Percentiles rank a stretch among this genome's conserved stretches.
Evolutionary conservation across 2,888 invertebrate genomes (phyloP).

Genomic region (Dorcus parallelipipedus): DNA sequence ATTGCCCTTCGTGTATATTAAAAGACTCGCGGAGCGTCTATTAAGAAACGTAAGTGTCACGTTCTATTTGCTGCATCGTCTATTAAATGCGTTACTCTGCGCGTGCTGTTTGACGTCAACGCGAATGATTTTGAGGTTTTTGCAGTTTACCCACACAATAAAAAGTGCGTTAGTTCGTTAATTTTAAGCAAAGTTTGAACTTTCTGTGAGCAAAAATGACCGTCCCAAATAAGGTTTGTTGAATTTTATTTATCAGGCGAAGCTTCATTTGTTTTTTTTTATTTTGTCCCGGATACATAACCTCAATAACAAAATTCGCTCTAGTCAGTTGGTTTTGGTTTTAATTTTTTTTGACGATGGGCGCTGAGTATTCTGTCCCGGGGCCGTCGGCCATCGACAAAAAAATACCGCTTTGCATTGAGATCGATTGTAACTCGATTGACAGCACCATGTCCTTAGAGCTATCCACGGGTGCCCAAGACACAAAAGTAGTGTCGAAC

Average conservation of each 20-base stretch:
- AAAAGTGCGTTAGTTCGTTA: too few relatives aligned
- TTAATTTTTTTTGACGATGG: neutral
- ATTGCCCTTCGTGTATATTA: too few relatives aligned
- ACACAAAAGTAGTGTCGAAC: constrained; percentile 5
- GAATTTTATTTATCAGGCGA: neutral
- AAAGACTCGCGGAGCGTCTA: too few relatives aligned
- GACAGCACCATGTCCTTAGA: constrained; percentile 2
- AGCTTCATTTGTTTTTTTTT: neutral
- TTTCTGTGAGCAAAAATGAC: neutral
- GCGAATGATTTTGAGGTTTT: too few relatives aligned
- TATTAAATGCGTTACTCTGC: too few relatives aligned
- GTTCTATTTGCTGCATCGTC: too few relatives aligned
- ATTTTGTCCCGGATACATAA: neutral
- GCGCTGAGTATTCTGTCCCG: constrained; percentile 10
- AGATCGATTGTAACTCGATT: constrained; percentile 5
- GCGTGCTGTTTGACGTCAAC: too few relatives aligned
- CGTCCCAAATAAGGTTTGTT: constrained; percentile 7
- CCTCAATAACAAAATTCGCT: constrained; percentile 4
- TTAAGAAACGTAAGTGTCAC: too few relatives aligned
- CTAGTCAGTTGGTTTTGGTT: neutral
- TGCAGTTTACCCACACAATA: too few relatives aligned
- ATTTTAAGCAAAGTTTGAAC: neutral
- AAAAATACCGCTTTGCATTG: constrained; percentile 9
- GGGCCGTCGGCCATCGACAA: constrained; percentile 7
- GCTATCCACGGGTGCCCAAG: neutral